A percentile compares a stretch with the other conserved stretches of the same genome.
These are phyloP conservation scores for Amphiura filiformis DNA, from an alignment of 35 echinoderm and acorn worm genomes.

Conservation along the genomic window DNA sequence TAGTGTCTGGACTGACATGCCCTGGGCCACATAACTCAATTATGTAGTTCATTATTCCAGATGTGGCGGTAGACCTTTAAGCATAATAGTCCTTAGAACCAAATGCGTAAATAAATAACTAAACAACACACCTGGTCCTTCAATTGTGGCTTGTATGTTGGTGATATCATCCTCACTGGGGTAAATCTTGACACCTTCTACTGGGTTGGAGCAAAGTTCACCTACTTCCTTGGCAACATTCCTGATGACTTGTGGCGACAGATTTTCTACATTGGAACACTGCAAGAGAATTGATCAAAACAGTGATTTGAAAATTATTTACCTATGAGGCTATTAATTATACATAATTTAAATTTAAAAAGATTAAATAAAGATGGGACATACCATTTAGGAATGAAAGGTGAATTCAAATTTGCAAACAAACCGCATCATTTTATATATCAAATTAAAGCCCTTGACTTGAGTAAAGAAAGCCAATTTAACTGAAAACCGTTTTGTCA, in stretches of 20 bases:
- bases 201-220: conserved; percentile 62
- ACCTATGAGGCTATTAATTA: neutral
- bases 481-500: too few relatives aligned
- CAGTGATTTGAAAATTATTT: neutral
- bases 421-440: too few relatives aligned
- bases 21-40: too few relatives aligned
- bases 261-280: conserved; percentile 96
- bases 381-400: neutral
- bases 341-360: neutral
- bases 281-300: conserved; percentile 17
- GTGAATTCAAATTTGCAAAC: too few relatives aligned
- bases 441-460: too few relatives aligned
- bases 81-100: too few relatives aligned
- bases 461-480: too few relatives aligned
- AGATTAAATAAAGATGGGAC: neutral
- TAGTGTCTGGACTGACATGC: too few relatives aligned
- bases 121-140: conserved; percentile 99
- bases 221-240: conserved; percentile 80
- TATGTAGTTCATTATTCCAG: too few relatives aligned
- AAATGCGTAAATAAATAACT: too few relatives aligned
- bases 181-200: conserved; percentile 87
- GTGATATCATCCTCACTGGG: conserved; percentile 99
- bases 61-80: too few relatives aligned
- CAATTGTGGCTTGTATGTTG: conserved; percentile 90
- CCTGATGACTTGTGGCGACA: conserved; percentile 89